A percentile compares a stretch with the other conserved stretches of the same genome.
phyloP scores from a whole-genome alignment of 2,888 invertebrate species.

The Apotomis capreana region DNA sequence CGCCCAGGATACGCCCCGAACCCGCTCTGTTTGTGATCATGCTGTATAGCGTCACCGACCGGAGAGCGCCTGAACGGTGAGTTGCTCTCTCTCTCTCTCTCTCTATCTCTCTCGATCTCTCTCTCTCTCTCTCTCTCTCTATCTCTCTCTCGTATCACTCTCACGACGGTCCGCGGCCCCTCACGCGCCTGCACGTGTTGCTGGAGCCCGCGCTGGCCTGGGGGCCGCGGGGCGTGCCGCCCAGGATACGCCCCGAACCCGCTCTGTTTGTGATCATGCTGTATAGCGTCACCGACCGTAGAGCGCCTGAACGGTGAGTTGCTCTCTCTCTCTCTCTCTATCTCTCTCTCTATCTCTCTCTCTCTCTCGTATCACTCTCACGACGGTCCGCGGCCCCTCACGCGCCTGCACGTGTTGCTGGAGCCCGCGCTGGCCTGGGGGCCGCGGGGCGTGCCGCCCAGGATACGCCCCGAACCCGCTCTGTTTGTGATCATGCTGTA shows the following conservation, averaged over 20 bases:
- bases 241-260: constrained; percentile 63
- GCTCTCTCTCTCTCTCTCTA: not conserved
- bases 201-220: constrained; percentile 54
- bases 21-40: constrained; percentile 66
- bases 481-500: too few species aligned
- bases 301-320: constrained; percentile 61
- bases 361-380: too few species aligned
- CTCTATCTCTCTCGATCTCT: too few species aligned
- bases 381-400: too few species aligned
- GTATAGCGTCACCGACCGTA: constrained; percentile 58
- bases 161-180: constrained; percentile 64
- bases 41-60: constrained; percentile 60
- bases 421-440: too few species aligned
- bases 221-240: constrained; percentile 63
- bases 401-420: too few species aligned
- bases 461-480: too few species aligned
- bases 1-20: constrained; percentile 64
- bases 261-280: constrained; percentile 50
- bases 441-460: too few species aligned
- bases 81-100: constrained; percentile 27
- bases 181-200: constrained; percentile 63
- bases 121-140: too few species aligned
- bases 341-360: too few species aligned
- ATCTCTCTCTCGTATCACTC: constrained; percentile 53
- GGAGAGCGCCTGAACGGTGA: constrained; percentile 61